Base-by-base conservation (phyloP, 2,113 vertebrate genomes). In the Sciurus niger region DNA sequence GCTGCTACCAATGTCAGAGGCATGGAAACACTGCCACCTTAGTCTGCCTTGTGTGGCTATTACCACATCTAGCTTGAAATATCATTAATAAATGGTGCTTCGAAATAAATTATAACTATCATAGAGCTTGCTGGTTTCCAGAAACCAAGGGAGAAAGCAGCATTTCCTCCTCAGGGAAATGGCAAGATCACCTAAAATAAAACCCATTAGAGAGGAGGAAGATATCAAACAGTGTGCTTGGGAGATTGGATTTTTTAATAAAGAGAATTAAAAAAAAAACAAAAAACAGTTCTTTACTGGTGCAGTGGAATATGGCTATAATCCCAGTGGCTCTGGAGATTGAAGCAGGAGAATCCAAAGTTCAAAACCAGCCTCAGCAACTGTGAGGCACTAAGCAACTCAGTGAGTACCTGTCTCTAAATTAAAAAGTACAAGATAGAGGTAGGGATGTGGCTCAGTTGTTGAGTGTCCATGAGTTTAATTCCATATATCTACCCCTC, bases 241-340 rank as follows among this genome's bases (percentile, higher is more conserved):
- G n/a, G 68, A 80, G 46, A 53, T 2, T 78, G 37, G 10, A 20
- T 51, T 90, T 95, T 90, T 48, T 55, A 90, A 95, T 93, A 73
- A 89, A 95, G 40, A 70, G 22, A 84, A 37, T 37, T 37, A 37
- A 37, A 37, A 37, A 37, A 37, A 37, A 37, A 37, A 37, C n/a
- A 37, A 37, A 84, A 43, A 37, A 89, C 4, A 24, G 1, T 34
- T 32, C 46, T 48, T 48, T 4, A 7, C 46, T 8, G 46, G 6
- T 48, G 46, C 46, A 48, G 46, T 48, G 46, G 46, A 4, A 48
- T 48, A 48, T 48, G 7, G 46, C 46, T 48, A 8, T 48, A 48
- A 48, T 48, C 46, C 46, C 46, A 48, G 46, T 8, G 46, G 46
- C 46, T 48, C 9, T 7, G 46, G 46, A 48, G 46, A 9, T 9